phyloP scores from a whole-genome alignment of 1,140 invertebrate genomes.

The Drosophila elegans region DNA sequence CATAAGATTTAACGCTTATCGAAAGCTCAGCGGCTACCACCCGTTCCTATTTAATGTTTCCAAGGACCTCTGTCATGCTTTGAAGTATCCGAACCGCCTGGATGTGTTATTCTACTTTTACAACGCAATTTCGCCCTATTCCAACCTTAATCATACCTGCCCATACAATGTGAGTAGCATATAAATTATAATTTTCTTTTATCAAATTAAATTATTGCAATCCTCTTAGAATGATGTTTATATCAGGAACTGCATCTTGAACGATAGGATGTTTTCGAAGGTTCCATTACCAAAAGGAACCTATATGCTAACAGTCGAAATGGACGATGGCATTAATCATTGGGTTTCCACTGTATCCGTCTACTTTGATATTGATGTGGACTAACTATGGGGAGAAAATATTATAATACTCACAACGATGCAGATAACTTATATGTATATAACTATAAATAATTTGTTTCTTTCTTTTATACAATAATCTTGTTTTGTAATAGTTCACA shows the following conservation, averaged over 20 bases:
- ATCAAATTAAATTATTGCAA: neutral
- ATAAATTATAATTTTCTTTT: neutral
- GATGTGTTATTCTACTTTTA: neutral
- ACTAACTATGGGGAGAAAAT: neutral
- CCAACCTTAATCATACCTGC: conserved; percentile 6
- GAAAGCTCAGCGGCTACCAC: conserved; percentile 2
- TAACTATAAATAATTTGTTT: too few species aligned
- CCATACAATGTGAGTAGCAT: neutral
- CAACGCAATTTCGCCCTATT: neutral
- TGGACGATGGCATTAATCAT: neutral
- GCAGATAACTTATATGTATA: too few species aligned
- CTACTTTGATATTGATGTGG: conserved; percentile 1
- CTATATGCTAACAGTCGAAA: neutral
- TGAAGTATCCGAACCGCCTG: conserved; percentile 1
- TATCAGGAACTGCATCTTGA: conserved; percentile 1
- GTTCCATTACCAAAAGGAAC: conserved; percentile 4
- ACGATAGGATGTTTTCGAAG: conserved; percentile 1
- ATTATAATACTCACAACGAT: too few species aligned
- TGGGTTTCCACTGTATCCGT: neutral
- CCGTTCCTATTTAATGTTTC: conserved; percentile 7
- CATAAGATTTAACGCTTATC: neutral
- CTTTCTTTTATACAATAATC: too few species aligned
- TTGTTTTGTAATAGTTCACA: too few species aligned
- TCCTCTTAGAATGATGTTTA: neutral
- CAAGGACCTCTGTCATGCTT: neutral